Percentiles rank a stretch among this genome's conserved stretches.
Evolutionary conservation across 2,113 vertebrate genomes (phyloP).

Genomic region (Poecilia latipinna): DNA sequence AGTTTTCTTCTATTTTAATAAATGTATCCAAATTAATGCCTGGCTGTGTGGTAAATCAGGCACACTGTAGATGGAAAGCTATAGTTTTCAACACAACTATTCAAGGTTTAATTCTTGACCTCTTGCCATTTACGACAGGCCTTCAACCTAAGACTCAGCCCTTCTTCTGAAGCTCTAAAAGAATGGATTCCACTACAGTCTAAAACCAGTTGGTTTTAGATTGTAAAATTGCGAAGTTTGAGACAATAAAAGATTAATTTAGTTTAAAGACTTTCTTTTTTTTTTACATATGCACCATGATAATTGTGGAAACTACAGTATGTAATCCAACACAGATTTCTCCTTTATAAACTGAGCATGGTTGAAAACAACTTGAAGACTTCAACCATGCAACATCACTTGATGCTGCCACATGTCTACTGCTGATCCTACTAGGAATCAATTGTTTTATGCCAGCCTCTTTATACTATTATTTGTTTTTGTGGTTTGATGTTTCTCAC

Average conservation of each 20-base stretch:
- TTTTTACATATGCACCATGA: neutral
- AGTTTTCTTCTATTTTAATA: no score
- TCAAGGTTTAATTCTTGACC: no score
- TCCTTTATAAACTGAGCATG: neutral
- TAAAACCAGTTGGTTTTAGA: neutral
- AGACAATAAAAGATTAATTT: neutral
- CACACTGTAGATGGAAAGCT: no score
- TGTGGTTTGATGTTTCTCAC: neutral
- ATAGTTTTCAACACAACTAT: no score
- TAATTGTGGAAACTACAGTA: neutral
- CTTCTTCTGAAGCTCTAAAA: neutral
- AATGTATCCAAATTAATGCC: no score
- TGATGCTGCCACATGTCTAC: neutral
- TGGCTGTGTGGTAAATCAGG: no score
- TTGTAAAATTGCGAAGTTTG: neutral
- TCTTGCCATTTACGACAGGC: no score
- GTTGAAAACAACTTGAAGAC: neutral
- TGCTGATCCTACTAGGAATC: neutral
- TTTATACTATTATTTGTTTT: neutral
- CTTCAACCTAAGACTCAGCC: neutral
- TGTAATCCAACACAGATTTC: neutral
- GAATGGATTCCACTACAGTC: neutral
- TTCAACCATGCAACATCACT: neutral
- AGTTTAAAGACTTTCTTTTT: no score
- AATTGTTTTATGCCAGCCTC: neutral